A percentile compares a stretch with the other conserved stretches of the same genome.
Evolutionary conservation across 2,888 invertebrate species (phyloP).

Genomic region (Octonoba sinensis): DNA sequence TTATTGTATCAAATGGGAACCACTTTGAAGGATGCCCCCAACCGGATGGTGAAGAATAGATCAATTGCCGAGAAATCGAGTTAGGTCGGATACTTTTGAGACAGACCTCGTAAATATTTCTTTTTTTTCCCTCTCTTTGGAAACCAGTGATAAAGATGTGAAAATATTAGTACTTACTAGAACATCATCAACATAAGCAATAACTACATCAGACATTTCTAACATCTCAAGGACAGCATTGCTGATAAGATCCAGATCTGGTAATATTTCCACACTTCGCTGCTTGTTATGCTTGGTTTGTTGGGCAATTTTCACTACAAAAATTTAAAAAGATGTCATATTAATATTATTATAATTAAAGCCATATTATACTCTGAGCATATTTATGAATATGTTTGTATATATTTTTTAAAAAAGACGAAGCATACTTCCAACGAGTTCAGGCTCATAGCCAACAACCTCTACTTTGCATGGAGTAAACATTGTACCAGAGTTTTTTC

Average conservation of each 20-base stretch:
- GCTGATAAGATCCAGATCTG: slow-evolving; percentile 81
- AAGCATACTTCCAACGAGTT: slow-evolving; percentile 75
- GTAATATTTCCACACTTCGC: slow-evolving; percentile 74
- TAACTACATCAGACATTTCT: slow-evolving; percentile 80
- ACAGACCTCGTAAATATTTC: too few species aligned
- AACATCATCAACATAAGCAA: slow-evolving; percentile 92
- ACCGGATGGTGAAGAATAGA: too few species aligned
- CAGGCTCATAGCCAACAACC: slow-evolving; percentile 88
- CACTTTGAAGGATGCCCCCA: too few species aligned
- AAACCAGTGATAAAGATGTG: not conserved
- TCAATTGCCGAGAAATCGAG: too few species aligned
- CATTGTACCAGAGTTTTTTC: slow-evolving; percentile 88
- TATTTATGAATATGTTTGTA: too few species aligned
- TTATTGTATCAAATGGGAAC: too few species aligned
- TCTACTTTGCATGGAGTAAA: slow-evolving; percentile 92
- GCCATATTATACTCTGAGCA: too few species aligned
- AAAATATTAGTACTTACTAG: slow-evolving; percentile 72
- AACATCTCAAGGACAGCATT: slow-evolving; percentile 86
- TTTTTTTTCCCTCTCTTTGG: too few species aligned
- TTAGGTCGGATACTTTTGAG: too few species aligned
- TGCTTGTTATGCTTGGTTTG: slow-evolving; percentile 81
- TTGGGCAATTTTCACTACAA: slow-evolving; percentile 80
- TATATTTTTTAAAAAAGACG: not conserved
- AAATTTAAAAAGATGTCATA: slow-evolving; percentile 4
- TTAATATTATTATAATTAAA: too few species aligned